Evolutionary conservation across 2,888 invertebrate species (phyloP), one percentile per base, ranked within the genome.

Genomic region (Brachyopa scutellaris): DNA sequence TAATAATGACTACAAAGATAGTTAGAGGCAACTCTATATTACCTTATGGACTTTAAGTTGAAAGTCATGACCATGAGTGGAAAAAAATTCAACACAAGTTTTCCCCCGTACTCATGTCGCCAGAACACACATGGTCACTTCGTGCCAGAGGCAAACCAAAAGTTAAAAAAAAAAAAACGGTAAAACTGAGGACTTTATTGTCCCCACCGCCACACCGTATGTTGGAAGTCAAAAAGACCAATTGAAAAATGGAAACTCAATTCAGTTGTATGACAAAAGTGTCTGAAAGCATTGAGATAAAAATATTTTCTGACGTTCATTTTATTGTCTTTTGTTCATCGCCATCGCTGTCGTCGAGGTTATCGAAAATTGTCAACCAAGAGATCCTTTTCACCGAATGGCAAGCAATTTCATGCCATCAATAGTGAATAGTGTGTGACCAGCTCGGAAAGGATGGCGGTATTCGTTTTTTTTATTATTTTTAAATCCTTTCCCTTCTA

Each of bases 211-310:
- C 26, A 11, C 15, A 2, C 13, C 15, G 59, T 26, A 51, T 40
- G 13, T 23, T 51, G 40, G 7, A 26, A 74, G 74, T 74, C 47
- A 74, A 79, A 72, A 74, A 49, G 62, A 64, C 42, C 47, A 62
- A 69, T 29, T 49, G 59, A 53, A 59, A 51, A 76, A 76, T 40
- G 59, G 70, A 64, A 77, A 77, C 70, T 77, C 82, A 70, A 82
- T 77, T 82, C 70, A 51, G 70, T 55, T 42, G 53, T 57, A 77
- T 76, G 82, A 82, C 59, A 77, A 77, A 70, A 82, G 64, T 66
- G 76, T 82, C 77, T 82, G 77, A 82, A 76, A 82, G 77, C 82
- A 70, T 64, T 8, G 70, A 76, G 82, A 82, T 82, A 77, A 77
- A 74, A 77, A 77, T 70, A 77, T 77, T 70, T 59, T 66, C 59